These are phyloP conservation scores for Otus sunia DNA, from an alignment of 2,113 vertebrate genomes.

Conservation along the genomic window DNA sequence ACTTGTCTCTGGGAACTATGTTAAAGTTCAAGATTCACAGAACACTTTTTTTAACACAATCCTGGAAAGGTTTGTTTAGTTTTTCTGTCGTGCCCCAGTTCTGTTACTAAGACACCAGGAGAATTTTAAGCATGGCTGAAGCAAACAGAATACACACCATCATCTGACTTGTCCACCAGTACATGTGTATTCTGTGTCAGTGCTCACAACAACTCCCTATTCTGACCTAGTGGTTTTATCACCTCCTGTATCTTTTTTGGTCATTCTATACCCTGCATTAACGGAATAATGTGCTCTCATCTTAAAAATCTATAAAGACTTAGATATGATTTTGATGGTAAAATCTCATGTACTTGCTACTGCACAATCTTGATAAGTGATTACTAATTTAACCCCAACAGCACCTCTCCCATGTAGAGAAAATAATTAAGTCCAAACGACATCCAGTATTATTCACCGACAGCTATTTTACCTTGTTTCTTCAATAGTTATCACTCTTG, in stretches of 20 bases:
- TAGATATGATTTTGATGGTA: not conserved
- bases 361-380: not conserved
- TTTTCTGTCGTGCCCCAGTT: not conserved
- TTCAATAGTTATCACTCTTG: not conserved
- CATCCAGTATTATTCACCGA: not conserved
- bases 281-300: not conserved
- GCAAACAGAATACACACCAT: not conserved
- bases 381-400: not conserved
- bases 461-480: not conserved
- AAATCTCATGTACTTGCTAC: not conserved
- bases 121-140: not conserved
- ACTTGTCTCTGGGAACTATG: not conserved
- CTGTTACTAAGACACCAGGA: not conserved
- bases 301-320: not conserved
- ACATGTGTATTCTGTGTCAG: not conserved
- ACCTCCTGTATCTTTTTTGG: not conserved
- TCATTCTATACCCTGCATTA: not conserved
- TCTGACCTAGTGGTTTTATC: not conserved
- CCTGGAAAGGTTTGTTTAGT: not conserved
- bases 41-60: not conserved
- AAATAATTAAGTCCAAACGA: not conserved
- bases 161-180: not conserved
- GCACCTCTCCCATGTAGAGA: not conserved
- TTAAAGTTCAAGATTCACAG: not conserved
- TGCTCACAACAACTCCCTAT: not conserved